phyloP scores from a whole-genome alignment of 2,113 vertebrate genomes.

The Syrrhaptes paradoxus region DNA sequence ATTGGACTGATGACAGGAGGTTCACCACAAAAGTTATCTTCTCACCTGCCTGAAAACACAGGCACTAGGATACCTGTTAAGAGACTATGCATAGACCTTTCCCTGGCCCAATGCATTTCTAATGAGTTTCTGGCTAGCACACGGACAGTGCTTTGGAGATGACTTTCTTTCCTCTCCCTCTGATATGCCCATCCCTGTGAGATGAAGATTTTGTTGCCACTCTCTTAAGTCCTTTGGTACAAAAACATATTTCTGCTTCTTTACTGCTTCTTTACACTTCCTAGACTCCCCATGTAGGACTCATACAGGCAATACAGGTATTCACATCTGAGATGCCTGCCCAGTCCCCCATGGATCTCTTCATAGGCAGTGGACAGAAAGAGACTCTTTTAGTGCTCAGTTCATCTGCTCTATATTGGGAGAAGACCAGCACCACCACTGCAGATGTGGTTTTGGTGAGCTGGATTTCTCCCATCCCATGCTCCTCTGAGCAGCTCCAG shows the following conservation, averaged over 20 bases:
- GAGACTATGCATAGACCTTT: background rate
- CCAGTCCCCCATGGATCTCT: background rate
- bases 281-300: background rate
- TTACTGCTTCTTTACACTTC: background rate
- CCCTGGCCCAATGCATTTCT: background rate
- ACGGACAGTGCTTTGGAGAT: background rate
- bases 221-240: background rate
- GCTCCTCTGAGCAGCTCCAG: background rate
- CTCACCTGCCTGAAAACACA: background rate
- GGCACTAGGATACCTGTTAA: background rate
- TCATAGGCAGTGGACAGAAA: background rate
- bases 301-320: background rate
- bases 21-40: background rate
- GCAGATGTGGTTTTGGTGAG: background rate
- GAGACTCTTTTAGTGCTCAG: background rate
- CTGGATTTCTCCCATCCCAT: background rate
- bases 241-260: background rate
- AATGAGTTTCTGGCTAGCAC: background rate
- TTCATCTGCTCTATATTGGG: background rate
- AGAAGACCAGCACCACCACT: background rate
- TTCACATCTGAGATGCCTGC: background rate
- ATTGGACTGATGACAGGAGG: background rate
- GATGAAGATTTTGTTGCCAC: background rate
- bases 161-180: background rate
- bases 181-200: background rate